Evolutionary conservation across 1,140 invertebrate species (phyloP).

Genomic region (Drosophila pectinifera): DNA sequence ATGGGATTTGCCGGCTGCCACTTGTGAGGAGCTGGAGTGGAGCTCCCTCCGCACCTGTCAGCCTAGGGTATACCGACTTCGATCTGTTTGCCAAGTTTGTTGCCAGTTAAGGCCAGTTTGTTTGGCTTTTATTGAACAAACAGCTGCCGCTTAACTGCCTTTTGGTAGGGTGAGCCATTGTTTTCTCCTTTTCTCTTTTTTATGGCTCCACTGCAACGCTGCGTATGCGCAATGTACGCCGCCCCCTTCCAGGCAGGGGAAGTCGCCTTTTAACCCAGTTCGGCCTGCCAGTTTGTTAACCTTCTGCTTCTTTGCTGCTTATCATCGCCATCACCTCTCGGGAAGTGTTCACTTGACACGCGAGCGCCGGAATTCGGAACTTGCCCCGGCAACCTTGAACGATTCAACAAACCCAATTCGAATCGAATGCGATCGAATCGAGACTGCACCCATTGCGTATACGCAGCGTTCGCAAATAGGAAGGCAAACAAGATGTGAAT

Average conservation of each 20-base stretch:
- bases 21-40: conserved; percentile 2
- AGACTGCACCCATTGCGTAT: conserved; percentile 60
- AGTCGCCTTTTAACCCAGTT: conserved; percentile 63
- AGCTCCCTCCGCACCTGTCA: neutral
- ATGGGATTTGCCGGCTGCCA: conserved; percentile 46
- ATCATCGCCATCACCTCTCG: conserved; percentile 54
- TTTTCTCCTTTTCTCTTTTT: conserved; percentile 30
- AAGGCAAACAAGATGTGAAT: conserved; percentile 61
- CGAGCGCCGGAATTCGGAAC: conserved; percentile 6
- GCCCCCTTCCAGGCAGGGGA: neutral
- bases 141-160: conserved; percentile 44
- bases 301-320: conserved; percentile 22
- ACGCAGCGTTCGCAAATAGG: conserved; percentile 55
- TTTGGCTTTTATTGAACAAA: conserved; percentile 76
- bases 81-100: conserved; percentile 2
- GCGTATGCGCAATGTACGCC: conserved; percentile 66
- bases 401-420: conserved; percentile 24
- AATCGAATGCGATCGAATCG: conserved; percentile 6
- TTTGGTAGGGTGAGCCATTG: conserved; percentile 16
- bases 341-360: conserved; percentile 50
- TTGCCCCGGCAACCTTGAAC: conserved; percentile 39
- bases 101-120: conserved; percentile 14
- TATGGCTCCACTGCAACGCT: conserved; percentile 59
- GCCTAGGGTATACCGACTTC: conserved; percentile 9
- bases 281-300: conserved; percentile 11